Evolutionary conservation across 2,113 vertebrate genomes (phyloP).

Genomic region (Ceuthmochares aereus): DNA sequence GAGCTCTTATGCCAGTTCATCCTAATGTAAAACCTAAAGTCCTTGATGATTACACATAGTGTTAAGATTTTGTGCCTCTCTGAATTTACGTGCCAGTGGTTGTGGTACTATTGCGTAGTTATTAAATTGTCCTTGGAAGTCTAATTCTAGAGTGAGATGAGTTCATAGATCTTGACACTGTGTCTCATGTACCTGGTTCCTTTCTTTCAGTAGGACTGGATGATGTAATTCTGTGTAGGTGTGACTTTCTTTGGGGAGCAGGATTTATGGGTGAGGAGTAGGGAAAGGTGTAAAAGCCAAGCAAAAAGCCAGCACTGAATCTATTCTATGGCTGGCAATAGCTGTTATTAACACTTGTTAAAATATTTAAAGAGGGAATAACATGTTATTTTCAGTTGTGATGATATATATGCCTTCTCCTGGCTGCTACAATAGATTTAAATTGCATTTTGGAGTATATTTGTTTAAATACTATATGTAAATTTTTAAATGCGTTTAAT

Average conservation of each 20-base stretch:
- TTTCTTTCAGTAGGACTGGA: not conserved
- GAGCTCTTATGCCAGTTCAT: not conserved
- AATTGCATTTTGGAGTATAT: not conserved
- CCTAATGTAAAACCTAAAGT: not conserved
- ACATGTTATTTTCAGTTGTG: not conserved
- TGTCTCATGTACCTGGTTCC: not conserved
- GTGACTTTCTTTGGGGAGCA: not conserved
- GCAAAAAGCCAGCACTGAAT: not conserved
- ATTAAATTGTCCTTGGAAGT: not conserved
- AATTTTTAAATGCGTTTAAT: not conserved
- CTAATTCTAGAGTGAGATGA: not conserved
- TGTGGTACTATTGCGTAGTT: not conserved
- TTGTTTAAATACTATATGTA: not conserved
- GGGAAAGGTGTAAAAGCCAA: not conserved
- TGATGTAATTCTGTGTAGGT: not conserved
- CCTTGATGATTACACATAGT: rapidly evolving
- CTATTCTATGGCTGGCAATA: not conserved
- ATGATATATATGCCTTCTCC: not conserved
- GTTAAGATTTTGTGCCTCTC: not conserved
- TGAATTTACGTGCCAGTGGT: not conserved
- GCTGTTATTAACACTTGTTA: not conserved
- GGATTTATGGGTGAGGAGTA: not conserved
- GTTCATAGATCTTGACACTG: not conserved
- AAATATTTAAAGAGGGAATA: not conserved
- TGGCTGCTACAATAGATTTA: not conserved